Base-by-base conservation (phyloP, 1,140 invertebrate species). In the Pararge aegeria region DNA sequence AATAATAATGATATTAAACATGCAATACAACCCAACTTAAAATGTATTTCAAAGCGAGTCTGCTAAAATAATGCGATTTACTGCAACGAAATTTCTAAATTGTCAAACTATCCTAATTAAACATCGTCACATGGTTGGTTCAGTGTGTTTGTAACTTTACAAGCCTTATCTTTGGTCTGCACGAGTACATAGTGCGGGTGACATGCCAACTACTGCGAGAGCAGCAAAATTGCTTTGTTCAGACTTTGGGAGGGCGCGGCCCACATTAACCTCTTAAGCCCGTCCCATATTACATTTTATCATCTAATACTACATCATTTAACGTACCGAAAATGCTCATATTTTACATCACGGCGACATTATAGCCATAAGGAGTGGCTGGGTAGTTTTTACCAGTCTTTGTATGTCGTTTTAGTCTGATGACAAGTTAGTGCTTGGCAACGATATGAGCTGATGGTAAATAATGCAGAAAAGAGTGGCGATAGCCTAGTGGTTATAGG, bases 211-310 rank as follows among this genome's bases (percentile, higher is more conserved):
- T 71, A 70, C 69, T 64, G 61, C 61, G 62, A 60, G 70, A 72
- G 72, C 70, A 75, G 69, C 73, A 66, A 82, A 80, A 80, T 77
- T 76, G 73, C 72, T 83, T 83, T 78, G 75, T 80, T 59, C 68
- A 64, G 69, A 78, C 68, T 78, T 76, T 66, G 53, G 62, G 61
- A 66, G 64, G 69, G 64, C 68, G 67, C 70, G 61, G 67, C 54
- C 64, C 64, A 51, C 49, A 60, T 61, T 61, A 55, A 49, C 49
- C 49, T 60, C 48, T 60, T 46, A 48, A 61, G 20, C 42, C 37
- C 49, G 48, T 29, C 24, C 24, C 40, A 53, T 37, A 60, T 53
- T 37, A 48, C 37, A 59, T 59, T 52, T 27, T 58, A 40, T 37
- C 15, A 29, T 46, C 16, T 49, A 37, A n/a, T 20, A 58, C 46